Conservation (phyloP, 2,113 vertebrate genomes). For the Mugil cephalus region DNA sequence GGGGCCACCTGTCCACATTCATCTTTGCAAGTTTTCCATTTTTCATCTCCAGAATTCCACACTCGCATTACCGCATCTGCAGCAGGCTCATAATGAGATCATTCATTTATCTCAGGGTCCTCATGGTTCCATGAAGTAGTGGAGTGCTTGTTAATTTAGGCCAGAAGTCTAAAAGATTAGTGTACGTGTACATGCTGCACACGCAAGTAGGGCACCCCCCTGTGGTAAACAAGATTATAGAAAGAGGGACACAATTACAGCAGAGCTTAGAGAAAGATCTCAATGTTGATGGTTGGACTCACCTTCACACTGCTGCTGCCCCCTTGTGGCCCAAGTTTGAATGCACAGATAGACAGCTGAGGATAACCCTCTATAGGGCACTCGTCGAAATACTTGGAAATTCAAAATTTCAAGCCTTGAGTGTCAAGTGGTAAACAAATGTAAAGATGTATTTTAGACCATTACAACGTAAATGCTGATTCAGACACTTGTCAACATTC, state of each 20-base stretch:
- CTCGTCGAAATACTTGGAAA: too few species aligned
- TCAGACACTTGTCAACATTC: too few species aligned
- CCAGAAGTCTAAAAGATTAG: conserved; percentile 23
- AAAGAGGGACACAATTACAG: conserved; percentile 30
- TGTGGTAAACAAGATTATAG: conserved; percentile 49
- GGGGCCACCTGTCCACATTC: not conserved
- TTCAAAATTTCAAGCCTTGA: too few species aligned
- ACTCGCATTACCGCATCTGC: not conserved
- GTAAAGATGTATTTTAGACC: too few species aligned
- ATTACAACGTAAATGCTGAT: too few species aligned
- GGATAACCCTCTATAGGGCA: too few species aligned
- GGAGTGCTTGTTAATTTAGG: conserved; percentile 52
- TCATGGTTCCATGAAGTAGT: conserved; percentile 43
- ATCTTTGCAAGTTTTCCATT: not conserved
- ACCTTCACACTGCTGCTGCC: conserved; percentile 17
- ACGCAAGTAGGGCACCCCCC: conserved; percentile 35
- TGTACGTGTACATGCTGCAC: conserved; percentile 20
- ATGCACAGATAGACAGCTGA: too few species aligned
- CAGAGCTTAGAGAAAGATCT: not conserved
- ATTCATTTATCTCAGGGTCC: conserved; percentile 44
- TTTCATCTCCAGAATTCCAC: not conserved
- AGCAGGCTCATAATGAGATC: conserved; percentile 51
- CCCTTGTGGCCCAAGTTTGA: conserved; percentile 36
- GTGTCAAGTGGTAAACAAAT: too few species aligned
- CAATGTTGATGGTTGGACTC: not conserved